These are phyloP conservation scores for Trilocha varians DNA, from an alignment of 2,888 invertebrate species.

Conservation along the genomic window DNA sequence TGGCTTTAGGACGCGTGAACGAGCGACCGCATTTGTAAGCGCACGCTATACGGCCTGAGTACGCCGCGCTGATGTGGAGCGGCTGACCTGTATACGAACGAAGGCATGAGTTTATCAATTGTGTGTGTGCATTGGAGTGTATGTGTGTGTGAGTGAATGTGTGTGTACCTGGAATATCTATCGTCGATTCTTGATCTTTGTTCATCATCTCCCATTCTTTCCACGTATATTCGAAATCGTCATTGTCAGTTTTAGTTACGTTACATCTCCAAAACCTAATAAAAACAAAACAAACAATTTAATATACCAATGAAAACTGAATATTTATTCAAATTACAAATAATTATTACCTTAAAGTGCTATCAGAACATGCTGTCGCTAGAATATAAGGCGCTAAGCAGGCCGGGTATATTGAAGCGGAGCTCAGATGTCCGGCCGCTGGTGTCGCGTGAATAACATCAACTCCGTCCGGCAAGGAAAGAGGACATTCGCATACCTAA, in stretches of 20 bases:
- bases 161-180: slow-evolving; percentile 83
- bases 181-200: slow-evolving; percentile 76
- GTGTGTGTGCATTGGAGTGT: no score
- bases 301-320: neutral
- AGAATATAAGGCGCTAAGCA: slow-evolving; percentile 98
- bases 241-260: slow-evolving; percentile 67
- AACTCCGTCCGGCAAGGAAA: slow-evolving; percentile 91
- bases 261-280: slow-evolving; percentile 88
- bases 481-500: slow-evolving; percentile 87
- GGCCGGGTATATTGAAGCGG: slow-evolving; percentile 98
- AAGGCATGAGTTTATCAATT: no score
- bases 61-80: slow-evolving; percentile 95
- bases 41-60: slow-evolving; percentile 97
- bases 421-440: slow-evolving; percentile 97
- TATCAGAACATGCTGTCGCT: slow-evolving; percentile 96
- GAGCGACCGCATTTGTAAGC: slow-evolving; percentile 96
- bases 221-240: slow-evolving; percentile 80
- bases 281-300: slow-evolving; percentile 1
- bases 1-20: slow-evolving; percentile 89
- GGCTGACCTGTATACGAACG: slow-evolving; percentile 77
- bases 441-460: slow-evolving; percentile 95
- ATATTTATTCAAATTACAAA: neutral
- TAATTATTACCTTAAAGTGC: slow-evolving; percentile 76
- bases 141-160: no score
- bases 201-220: slow-evolving; percentile 92